Percentiles rank a stretch among this genome's conserved stretches.
Evolutionary conservation across 2,113 vertebrate species (phyloP).

Genomic region (Chionis minor): DNA sequence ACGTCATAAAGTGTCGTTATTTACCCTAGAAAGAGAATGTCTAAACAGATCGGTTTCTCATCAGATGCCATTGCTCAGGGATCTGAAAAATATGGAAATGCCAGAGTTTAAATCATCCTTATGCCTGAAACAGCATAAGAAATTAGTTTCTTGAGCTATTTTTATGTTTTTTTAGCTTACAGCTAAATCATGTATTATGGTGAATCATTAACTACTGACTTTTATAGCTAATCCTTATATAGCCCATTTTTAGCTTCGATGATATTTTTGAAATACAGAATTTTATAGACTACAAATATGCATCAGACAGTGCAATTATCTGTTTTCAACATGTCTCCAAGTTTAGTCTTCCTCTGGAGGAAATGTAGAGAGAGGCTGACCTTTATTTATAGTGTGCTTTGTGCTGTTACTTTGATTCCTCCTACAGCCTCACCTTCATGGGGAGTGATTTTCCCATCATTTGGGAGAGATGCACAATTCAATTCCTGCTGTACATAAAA

Average conservation of each 20-base stretch:
- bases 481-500: conserved; percentile 23
- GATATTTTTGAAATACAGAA: not conserved
- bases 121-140: conserved; percentile 42
- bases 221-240: conserved; percentile 51
- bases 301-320: not conserved
- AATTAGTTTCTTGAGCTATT: conserved; percentile 52
- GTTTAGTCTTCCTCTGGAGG: not conserved
- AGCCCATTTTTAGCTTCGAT: not conserved
- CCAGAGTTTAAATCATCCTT: conserved; percentile 18
- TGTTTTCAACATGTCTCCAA: not conserved
- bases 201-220: conserved; percentile 55
- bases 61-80: conserved; percentile 43
- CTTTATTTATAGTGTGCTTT: conserved; percentile 19
- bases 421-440: conserved; percentile 38
- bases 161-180: conserved; percentile 56
- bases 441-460: conserved; percentile 21
- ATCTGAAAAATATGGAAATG: conserved; percentile 38
- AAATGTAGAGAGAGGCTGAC: not conserved
- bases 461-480: conserved; percentile 14
- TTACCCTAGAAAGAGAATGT: conserved; percentile 55
- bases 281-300: conserved; percentile 2
- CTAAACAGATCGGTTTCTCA: conserved; percentile 45
- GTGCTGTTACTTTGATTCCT: conserved; percentile 1
- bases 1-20: conserved; percentile 34
- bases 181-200: conserved; percentile 49